Conservation (phyloP, 2,113 vertebrate genomes). For the Recurvirostra avosetta region DNA sequence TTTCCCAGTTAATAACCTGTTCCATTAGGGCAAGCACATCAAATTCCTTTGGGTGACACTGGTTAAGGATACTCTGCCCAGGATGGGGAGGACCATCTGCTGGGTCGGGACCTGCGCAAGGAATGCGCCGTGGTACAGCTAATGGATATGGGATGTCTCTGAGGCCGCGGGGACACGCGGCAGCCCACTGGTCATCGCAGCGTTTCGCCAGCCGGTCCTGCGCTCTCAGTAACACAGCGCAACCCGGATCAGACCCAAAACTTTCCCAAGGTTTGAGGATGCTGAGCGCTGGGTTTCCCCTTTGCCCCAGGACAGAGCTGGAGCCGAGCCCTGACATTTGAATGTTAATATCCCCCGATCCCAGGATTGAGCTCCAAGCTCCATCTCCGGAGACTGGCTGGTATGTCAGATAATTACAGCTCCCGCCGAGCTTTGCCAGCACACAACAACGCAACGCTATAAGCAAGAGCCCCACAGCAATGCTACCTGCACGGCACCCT, state of each 20-base stretch:
- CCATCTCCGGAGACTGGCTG: not conserved
- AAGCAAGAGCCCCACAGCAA: not conserved
- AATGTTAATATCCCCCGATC: not conserved
- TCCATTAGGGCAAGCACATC: conserved; percentile 60
- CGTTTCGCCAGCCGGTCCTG: fast-evolving
- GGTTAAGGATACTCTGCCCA: not conserved
- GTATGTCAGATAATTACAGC: not conserved
- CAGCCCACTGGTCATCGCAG: not conserved
- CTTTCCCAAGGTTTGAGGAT: not conserved
- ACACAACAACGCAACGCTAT: fast-evolving
- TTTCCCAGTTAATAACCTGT: conserved; percentile 36
- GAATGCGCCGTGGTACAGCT: not conserved
- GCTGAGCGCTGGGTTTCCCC: not conserved
- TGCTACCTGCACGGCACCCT: not conserved
- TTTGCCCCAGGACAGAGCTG: not conserved
- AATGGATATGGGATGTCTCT: not conserved
- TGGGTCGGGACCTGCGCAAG: not conserved
- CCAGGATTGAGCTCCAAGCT: not conserved
- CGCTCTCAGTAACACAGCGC: fast-evolving
- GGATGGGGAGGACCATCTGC: not conserved
- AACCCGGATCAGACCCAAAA: not conserved
- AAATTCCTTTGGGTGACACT: conserved; percentile 43
- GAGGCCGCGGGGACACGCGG: fast-evolving
- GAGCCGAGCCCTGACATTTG: not conserved
- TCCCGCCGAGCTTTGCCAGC: not conserved